Evolutionary conservation across 2,113 vertebrate species (phyloP).

Genomic region (Lasiurus cinereus): DNA sequence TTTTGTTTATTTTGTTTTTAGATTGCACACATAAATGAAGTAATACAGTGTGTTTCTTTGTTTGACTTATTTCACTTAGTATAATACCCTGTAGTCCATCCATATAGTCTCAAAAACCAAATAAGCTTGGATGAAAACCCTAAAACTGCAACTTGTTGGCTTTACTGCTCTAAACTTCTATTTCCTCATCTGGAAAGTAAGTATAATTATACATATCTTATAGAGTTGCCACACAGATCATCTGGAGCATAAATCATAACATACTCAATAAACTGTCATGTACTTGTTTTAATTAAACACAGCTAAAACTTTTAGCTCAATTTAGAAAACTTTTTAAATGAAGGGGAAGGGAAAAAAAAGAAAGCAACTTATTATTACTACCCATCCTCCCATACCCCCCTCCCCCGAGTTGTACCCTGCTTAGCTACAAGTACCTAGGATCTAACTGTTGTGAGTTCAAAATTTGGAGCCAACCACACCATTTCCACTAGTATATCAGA

Average conservation of each 20-base stretch:
- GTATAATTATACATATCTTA: slow-evolving; percentile 24
- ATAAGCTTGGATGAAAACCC: slow-evolving; percentile 30
- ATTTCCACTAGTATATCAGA: background rate
- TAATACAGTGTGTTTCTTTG: background rate
- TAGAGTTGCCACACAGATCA: slow-evolving; percentile 24
- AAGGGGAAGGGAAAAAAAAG: background rate
- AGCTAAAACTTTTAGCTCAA: slow-evolving; percentile 29
- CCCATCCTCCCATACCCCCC: background rate
- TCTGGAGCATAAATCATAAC: slow-evolving; percentile 9
- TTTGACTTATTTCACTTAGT: background rate
- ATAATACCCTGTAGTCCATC: background rate
- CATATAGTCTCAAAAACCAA: background rate
- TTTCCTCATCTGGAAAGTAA: slow-evolving; percentile 35
- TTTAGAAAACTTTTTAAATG: slow-evolving; percentile 31
- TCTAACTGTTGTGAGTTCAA: background rate
- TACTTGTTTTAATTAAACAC: slow-evolving; percentile 38
- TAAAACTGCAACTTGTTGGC: background rate
- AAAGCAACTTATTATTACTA: background rate
- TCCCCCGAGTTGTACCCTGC: background rate
- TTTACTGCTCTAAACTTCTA: slow-evolving; percentile 55
- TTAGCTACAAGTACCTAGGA: background rate
- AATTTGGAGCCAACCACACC: background rate
- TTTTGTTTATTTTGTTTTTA: background rate
- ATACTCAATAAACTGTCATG: background rate
- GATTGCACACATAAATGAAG: background rate